Conservation (phyloP, 1,140 invertebrate genomes). For the Acromyrmex charruanus region DNA sequence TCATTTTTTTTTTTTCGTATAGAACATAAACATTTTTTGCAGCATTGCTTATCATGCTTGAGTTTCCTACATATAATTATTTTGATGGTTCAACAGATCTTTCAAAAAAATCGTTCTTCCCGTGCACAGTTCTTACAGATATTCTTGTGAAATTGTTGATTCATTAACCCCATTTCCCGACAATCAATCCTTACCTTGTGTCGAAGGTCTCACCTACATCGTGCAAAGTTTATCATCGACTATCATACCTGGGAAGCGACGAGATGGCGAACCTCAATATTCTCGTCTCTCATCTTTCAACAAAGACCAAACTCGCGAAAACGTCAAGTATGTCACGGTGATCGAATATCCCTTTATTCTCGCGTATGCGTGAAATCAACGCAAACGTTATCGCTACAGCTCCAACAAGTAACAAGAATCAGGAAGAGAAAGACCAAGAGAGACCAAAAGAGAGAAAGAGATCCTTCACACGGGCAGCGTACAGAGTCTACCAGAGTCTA, state of each 20-base stretch:
- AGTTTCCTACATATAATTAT: no score
- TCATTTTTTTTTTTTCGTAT: no score
- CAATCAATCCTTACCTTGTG: not conserved
- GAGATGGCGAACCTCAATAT: constrained; percentile 23
- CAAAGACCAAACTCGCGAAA: constrained; percentile 6
- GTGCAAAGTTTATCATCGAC: not conserved
- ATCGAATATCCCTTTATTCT: constrained; percentile 13
- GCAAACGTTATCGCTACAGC: constrained; percentile 21
- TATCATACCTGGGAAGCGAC: not conserved
- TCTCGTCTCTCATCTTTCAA: constrained; percentile 28
- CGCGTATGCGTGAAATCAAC: constrained; percentile 50
- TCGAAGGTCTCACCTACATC: not conserved
- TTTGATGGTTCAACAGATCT: not conserved
- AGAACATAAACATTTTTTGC: no score
- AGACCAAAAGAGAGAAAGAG: not conserved
- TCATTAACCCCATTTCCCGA: not conserved
- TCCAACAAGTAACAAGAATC: constrained; percentile 12
- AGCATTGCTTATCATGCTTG: no score
- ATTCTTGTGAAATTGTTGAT: not conserved
- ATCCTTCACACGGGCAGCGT: not conserved
- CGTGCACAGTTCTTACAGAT: not conserved
- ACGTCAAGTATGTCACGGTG: constrained; percentile 12
- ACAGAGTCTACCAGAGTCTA: not conserved
- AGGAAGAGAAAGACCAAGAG: not conserved
- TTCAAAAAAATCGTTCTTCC: no score